Conservation (phyloP, 2,888 invertebrate species). For the Allacma fusca region DNA sequence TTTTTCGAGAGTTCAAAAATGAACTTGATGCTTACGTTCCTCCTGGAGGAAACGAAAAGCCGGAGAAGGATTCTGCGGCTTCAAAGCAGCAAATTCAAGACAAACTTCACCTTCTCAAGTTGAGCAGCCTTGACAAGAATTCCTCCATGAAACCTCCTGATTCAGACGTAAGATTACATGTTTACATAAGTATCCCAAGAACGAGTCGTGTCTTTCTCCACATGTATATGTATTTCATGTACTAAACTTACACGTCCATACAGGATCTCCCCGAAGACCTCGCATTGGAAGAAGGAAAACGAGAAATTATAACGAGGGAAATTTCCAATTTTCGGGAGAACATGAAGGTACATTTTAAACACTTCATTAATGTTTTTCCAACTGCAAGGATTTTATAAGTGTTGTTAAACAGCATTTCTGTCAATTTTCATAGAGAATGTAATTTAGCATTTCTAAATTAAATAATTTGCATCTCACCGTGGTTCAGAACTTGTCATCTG, state of each 20-base stretch:
- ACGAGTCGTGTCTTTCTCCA: background rate
- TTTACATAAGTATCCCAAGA: too few species aligned
- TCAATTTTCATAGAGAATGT: background rate
- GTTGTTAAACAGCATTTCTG: too few species aligned
- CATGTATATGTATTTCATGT: background rate
- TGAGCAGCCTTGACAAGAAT: slow-evolving; percentile 57
- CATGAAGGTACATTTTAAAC: slow-evolving; percentile 80
- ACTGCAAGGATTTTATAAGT: too few species aligned
- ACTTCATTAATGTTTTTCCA: too few species aligned
- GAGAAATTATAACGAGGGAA: slow-evolving; percentile 94
- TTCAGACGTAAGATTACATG: slow-evolving; percentile 44
- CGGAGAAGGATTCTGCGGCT: slow-evolving; percentile 52
- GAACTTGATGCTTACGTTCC: slow-evolving; percentile 68
- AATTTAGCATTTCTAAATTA: background rate
- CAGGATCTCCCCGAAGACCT: slow-evolving; percentile 72
- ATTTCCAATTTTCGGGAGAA: slow-evolving; percentile 97
- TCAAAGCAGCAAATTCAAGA: slow-evolving; percentile 59
- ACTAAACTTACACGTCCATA: slow-evolving; percentile 8
- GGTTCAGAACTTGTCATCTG: background rate
- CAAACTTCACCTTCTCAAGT: slow-evolving; percentile 59
- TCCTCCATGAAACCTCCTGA: slow-evolving; percentile 25
- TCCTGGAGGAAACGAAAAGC: slow-evolving; percentile 54
- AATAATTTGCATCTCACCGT: background rate
- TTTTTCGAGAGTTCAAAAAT: slow-evolving; percentile 82
- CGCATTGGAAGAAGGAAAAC: slow-evolving; percentile 94